Conservation (phyloP, 2,113 vertebrate genomes). For the Paralichthys olivaceus region DNA sequence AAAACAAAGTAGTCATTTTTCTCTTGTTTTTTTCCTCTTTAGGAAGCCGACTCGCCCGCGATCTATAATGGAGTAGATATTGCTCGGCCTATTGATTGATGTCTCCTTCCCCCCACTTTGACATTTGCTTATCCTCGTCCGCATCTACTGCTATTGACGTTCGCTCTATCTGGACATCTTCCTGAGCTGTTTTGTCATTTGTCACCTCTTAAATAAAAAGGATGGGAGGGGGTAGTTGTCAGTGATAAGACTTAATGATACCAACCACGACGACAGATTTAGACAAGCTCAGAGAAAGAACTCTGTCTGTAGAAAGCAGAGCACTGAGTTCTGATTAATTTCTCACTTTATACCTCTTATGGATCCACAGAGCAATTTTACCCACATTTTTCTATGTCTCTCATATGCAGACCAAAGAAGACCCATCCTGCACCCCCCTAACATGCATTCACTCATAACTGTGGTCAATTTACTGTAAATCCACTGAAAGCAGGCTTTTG, state of each 20-base stretch:
- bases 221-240: constrained; percentile 35
- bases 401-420: constrained; percentile 48
- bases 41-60: constrained; percentile 31
- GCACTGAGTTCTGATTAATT: constrained; percentile 40
- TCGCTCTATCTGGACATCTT: constrained; percentile 78
- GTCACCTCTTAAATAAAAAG: constrained; percentile 78
- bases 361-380: constrained; percentile 55
- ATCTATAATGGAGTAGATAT: constrained; percentile 73
- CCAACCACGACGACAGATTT: constrained; percentile 50
- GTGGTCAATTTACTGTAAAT: constrained; percentile 68
- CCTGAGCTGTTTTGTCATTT: constrained; percentile 82
- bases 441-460: constrained; percentile 59
- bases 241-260: constrained; percentile 72
- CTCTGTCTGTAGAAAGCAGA: constrained; percentile 2
- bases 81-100: constrained; percentile 75
- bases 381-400: constrained; percentile 32
- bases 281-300: constrained; percentile 36
- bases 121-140: constrained; percentile 80
- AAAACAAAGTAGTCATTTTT: constrained; percentile 33
- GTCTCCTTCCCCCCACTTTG: constrained; percentile 73
- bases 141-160: constrained; percentile 77
- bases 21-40: constrained; percentile 9
- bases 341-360: constrained; percentile 47
- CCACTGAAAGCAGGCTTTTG: constrained; percentile 59
- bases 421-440: constrained; percentile 40